phyloP scores from a whole-genome alignment of 2,113 vertebrate species.

The Psittacus erithacus region DNA sequence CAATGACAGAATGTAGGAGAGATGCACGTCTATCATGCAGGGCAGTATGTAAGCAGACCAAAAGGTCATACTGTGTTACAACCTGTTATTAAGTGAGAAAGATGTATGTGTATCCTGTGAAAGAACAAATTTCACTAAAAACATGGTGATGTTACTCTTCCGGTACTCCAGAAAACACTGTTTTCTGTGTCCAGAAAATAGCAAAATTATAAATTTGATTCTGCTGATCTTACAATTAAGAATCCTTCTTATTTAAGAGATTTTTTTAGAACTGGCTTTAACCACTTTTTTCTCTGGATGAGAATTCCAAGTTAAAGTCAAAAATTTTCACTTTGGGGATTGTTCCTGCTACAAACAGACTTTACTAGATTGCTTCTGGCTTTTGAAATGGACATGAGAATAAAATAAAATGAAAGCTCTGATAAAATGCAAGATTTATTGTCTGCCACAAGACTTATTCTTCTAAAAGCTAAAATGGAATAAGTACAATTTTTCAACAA shows the following conservation, averaged over 20 bases:
- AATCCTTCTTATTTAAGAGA: not conserved
- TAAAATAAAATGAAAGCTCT: not conserved
- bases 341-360: not conserved
- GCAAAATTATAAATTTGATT: not conserved
- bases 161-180: not conserved
- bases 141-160: not conserved
- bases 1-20: not conserved
- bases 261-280: not conserved
- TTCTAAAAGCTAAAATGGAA: not conserved
- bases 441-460: fast-evolving
- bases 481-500: not conserved
- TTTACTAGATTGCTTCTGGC: not conserved
- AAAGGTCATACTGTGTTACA: not conserved
- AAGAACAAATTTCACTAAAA: not conserved
- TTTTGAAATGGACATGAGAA: not conserved
- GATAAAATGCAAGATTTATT: not conserved
- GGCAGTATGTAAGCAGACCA: not conserved
- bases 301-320: not conserved
- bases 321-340: not conserved
- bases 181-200: not conserved
- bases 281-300: not conserved
- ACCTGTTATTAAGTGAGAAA: not conserved
- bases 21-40: fast-evolving
- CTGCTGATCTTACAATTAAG: not conserved
- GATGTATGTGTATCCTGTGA: not conserved